Evolutionary conservation across 2,797 vertebrate genomes (phyloP).

Genomic region (Morelia viridis): DNA sequence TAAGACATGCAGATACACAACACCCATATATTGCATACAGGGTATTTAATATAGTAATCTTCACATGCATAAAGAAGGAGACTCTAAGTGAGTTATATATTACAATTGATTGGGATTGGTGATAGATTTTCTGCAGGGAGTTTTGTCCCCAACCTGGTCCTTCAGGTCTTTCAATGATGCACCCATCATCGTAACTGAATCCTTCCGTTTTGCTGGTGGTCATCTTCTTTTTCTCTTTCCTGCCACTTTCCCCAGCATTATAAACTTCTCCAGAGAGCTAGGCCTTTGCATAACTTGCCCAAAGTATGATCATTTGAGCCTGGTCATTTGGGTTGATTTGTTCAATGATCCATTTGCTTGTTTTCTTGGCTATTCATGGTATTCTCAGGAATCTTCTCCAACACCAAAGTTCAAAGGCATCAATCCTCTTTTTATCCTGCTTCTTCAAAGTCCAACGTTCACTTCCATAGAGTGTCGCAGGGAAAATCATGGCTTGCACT

Average conservation of each 20-base stretch:
- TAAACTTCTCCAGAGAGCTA: background rate
- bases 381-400: background rate
- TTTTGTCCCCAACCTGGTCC: background rate
- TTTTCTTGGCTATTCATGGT: background rate
- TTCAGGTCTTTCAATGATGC: background rate
- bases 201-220: background rate
- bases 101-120: background rate
- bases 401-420: background rate
- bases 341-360: background rate
- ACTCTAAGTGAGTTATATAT: background rate
- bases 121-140: background rate
- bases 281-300: background rate
- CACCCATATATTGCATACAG: background rate
- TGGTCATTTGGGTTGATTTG: background rate
- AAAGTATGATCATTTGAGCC: background rate
- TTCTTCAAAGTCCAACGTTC: background rate
- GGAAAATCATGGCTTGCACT: background rate
- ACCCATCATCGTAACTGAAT: background rate
- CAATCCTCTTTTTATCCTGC: background rate
- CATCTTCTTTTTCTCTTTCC: background rate
- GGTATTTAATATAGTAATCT: background rate
- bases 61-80: background rate
- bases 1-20: background rate
- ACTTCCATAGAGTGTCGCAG: background rate
- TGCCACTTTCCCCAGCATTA: background rate